Conservation (phyloP, 2,113 vertebrate genomes). For the Scalopus aquaticus region DNA sequence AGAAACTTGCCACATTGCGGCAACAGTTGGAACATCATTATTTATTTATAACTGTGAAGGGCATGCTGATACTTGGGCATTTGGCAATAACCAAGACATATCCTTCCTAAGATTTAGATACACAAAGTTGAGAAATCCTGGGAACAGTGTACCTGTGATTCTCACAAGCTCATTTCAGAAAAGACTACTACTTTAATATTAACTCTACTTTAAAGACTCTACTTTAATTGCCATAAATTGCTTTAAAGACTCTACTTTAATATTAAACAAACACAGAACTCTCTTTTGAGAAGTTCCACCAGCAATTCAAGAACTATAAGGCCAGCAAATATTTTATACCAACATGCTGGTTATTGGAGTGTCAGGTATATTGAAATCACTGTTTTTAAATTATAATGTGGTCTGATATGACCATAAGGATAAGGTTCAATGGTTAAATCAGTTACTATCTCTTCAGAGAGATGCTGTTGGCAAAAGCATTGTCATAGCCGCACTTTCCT, state of each 20-base stretch:
- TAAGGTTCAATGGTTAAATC: not conserved
- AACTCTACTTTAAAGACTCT: too few relatives aligned
- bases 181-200: not conserved
- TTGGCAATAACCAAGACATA: conserved; percentile 11
- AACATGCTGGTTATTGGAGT: not conserved
- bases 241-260: too few relatives aligned
- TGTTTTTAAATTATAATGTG: not conserved
- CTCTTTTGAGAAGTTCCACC: not conserved
- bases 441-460: not conserved
- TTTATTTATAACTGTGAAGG: conserved; percentile 54
- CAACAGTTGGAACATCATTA: conserved; percentile 50
- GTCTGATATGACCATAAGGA: not conserved
- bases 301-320: not conserved
- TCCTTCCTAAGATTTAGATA: not conserved
- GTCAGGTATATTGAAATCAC: not conserved
- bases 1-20: not conserved
- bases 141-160: not conserved
- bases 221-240: too few relatives aligned
- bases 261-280: not conserved
- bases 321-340: not conserved
- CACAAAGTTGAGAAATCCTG: not conserved
- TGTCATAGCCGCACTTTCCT: not conserved
- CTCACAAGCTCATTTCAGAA: not conserved
- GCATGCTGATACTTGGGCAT: not conserved
- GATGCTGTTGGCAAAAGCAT: not conserved